Evolutionary conservation across 2,797 vertebrate genomes (phyloP).

Genomic region (Oceanodroma leucorhoa): DNA sequence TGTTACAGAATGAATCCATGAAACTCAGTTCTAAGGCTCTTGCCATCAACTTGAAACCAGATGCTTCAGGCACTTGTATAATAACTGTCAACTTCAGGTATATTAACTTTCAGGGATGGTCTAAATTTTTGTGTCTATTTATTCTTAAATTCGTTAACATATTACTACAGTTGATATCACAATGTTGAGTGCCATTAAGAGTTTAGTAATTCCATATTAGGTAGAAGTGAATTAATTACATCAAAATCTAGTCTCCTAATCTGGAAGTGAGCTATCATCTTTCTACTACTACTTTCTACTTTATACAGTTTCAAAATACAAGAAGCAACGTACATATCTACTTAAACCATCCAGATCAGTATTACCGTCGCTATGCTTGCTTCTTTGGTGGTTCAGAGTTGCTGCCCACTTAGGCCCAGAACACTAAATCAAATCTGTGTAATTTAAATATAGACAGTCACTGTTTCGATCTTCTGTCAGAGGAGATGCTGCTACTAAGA

Average conservation of each 20-base stretch:
- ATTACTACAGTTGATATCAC: not conserved
- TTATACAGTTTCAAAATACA: not conserved
- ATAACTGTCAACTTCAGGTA: not conserved
- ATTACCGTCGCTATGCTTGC: not conserved
- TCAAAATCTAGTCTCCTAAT: not conserved
- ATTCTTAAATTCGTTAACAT: not conserved
- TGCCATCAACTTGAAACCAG: not conserved
- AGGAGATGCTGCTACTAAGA: not conserved
- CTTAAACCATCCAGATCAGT: not conserved
- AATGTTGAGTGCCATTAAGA: not conserved
- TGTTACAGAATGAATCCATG: not conserved
- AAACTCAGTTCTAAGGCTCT: not conserved
- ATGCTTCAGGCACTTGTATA: not conserved
- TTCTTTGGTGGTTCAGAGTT: not conserved
- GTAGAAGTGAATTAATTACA: not conserved
- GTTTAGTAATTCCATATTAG: not conserved
- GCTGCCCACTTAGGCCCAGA: not conserved
- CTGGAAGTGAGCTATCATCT: not conserved
- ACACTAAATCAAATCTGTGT: not conserved
- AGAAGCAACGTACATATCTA: not conserved
- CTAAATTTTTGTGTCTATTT: not conserved
- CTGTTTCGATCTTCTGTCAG: not conserved
- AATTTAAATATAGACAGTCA: not conserved
- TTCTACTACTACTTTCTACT: not conserved
- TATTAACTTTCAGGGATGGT: not conserved